Percentiles rank a stretch among this genome's conserved stretches.
Evolutionary conservation across 2,888 invertebrate species (phyloP).

Genomic region (Zygothrica quintamaculata): DNA sequence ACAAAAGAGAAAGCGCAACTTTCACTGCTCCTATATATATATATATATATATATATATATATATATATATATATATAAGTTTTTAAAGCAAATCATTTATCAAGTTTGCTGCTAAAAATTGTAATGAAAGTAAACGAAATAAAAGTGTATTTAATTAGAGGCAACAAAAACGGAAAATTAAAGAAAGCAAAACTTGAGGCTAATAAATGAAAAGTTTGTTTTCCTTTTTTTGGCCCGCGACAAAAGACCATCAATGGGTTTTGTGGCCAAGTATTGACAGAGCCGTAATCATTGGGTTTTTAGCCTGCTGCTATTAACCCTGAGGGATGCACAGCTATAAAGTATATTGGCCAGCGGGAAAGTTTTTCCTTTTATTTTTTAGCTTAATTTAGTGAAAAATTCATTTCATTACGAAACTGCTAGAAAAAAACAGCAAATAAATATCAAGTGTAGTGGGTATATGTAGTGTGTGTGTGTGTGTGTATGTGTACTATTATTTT

Average conservation of each 20-base stretch:
- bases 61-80: too few relatives aligned
- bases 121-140: conserved; percentile 29
- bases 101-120: conserved; percentile 53
- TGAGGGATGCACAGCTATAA: conserved; percentile 15
- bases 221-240: conserved; percentile 1
- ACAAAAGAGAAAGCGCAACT: conserved; percentile 44
- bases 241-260: not conserved
- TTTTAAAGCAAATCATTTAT: conserved; percentile 60
- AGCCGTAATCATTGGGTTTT: conserved; percentile 5
- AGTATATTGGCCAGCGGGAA: conserved; percentile 21
- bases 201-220: conserved; percentile 72
- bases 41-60: too few relatives aligned
- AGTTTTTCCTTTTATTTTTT: too few relatives aligned
- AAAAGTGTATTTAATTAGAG: conserved; percentile 67
- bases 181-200: conserved; percentile 60
- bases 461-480: not conserved
- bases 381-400: conserved; percentile 62
- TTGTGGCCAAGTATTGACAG: not conserved
- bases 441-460: not conserved
- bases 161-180: too few relatives aligned
- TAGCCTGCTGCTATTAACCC: too few relatives aligned
- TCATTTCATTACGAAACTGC: conserved; percentile 49
- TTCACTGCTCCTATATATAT: too few relatives aligned
- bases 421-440: conserved; percentile 8
- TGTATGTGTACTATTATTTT: not conserved